A percentile compares a stretch with the other conserved stretches of the same genome.
phyloP scores from a whole-genome alignment of 1,140 invertebrate species.

The Physella acuta region DNA sequence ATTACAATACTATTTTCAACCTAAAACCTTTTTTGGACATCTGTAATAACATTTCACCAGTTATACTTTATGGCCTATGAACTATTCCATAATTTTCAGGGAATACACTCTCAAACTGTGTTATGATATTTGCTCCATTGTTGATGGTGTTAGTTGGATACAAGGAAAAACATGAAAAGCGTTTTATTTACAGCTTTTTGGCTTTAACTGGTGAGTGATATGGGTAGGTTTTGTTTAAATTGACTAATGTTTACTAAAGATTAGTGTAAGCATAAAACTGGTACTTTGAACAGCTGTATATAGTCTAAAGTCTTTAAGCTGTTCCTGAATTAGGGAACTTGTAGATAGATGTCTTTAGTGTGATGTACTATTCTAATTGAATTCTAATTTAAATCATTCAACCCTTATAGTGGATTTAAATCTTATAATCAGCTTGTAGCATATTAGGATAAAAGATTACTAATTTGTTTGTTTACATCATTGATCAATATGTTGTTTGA shows the following conservation, averaged over 20 bases:
- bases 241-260: not conserved
- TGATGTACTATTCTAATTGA: not conserved
- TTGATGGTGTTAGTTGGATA: constrained; percentile 48
- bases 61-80: too few species aligned
- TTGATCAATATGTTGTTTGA: not conserved
- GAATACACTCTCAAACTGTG: constrained; percentile 62
- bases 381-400: not conserved
- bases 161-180: constrained; percentile 45
- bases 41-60: too few species aligned
- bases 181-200: constrained; percentile 52
- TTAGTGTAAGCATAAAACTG: too few species aligned
- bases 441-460: not conserved
- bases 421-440: not conserved
- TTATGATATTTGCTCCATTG: constrained; percentile 61
- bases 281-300: too few species aligned
- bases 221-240: not conserved
- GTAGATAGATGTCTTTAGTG: not conserved
- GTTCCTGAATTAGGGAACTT: not conserved
- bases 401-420: not conserved
- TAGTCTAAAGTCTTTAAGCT: too few species aligned
- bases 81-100: constrained; percentile 35
- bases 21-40: too few species aligned
- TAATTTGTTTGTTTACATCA: not conserved
- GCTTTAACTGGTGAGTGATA: constrained; percentile 56
- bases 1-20: too few species aligned